These are phyloP conservation scores for Catharus ustulatus DNA, from an alignment of 2,797 vertebrate species.

Conservation along the genomic window DNA sequence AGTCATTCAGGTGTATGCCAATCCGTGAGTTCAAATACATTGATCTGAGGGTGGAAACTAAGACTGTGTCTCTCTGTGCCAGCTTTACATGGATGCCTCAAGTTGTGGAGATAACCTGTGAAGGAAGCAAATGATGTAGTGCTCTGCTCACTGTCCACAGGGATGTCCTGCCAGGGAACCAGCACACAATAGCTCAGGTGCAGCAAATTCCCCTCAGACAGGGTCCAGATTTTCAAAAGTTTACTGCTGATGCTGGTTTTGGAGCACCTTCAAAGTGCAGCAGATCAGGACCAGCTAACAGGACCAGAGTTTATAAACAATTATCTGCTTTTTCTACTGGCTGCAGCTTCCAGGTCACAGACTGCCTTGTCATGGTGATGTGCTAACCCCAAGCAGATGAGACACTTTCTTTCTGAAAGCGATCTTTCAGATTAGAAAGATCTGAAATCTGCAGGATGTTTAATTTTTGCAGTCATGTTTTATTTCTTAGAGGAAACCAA, in stretches of 20 bases:
- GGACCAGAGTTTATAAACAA: not conserved
- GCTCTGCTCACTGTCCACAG: not conserved
- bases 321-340: not conserved
- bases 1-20: not conserved
- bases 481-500: not conserved
- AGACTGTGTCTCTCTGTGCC: not conserved
- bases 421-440: not conserved
- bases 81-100: not conserved
- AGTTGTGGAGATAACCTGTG: not conserved
- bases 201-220: not conserved
- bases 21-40: not conserved
- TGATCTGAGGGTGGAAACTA: not conserved
- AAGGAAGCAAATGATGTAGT: not conserved
- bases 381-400: not conserved
- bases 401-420: not conserved
- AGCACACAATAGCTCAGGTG: not conserved
- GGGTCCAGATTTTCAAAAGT: not conserved
- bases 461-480: not conserved
- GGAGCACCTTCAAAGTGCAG: not conserved
- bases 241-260: not conserved
- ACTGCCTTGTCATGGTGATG: not conserved
- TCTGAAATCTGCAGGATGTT: not conserved
- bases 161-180: not conserved
- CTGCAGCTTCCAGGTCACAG: not conserved
- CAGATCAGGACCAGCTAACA: not conserved